Base-by-base conservation (phyloP, 2,888 invertebrate species). In the Pammene aurita region DNA sequence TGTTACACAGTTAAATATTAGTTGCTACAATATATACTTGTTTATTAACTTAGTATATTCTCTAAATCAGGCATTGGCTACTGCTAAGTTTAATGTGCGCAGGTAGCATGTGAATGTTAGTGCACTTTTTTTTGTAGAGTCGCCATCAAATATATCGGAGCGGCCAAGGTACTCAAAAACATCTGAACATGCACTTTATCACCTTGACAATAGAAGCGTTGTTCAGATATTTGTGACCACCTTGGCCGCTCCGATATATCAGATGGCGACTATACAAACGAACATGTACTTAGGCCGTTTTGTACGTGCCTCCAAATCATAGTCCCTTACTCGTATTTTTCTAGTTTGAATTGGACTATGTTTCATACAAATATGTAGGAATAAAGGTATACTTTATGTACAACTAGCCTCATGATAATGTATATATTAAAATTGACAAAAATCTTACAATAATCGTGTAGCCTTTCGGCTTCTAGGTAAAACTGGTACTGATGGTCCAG, bases 1-100 rank as follows among this genome's bases (percentile, higher is more conserved):
- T 88, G 88, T 88, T 86, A 85, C 85, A 88, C 88, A 89, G 26
- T 84, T 76, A 85, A 82, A 75, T 80, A 81, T 79, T 81, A 44
- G 80, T 83, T 86, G 79, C 85, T 85, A 82, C 83, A 85, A 84
- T 83, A 81, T 66, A 71, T 71, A 70, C 55, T 57, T 71, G 68
- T 70, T 63, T 78, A 76, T 77, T 71, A 73, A 73, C 70, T 73
- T 71, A 77, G 74, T 79, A 70, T 58, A 7, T 61, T 61, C 46
- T 61, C 38, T 35, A 38, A 50, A 34, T 46, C 34, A 46, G n/a
- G 50, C 35, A 7, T 7, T 41, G n/a, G 50, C 18, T 35, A 62
- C 38, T 48, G 46, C 16, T 13, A 35, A 58, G 9, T 46, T 42
- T 13, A 26, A 26, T 60, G 14, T 46, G 26, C n/a, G 7, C 38